A percentile compares a stretch with the other conserved stretches of the same genome.
Conservation (phyloP, 1,140 invertebrate species). For the Drosophila ercepeae region DNA sequence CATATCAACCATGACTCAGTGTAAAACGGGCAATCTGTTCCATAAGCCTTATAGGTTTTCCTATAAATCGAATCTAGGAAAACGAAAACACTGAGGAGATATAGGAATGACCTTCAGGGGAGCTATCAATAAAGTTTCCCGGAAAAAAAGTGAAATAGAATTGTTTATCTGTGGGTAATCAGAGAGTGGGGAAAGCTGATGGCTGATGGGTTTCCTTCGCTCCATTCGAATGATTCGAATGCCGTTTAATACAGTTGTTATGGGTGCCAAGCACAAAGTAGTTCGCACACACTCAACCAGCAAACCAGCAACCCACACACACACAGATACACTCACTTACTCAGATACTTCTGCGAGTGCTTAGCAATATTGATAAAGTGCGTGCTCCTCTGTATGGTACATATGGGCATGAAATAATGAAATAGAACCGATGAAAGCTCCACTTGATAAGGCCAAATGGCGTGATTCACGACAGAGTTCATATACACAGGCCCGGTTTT, state of each 20-base stretch:
- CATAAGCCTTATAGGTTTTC: background rate
- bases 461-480: conserved; percentile 68
- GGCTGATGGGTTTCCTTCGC: conserved; percentile 14
- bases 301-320: conserved; percentile 19
- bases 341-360: conserved; percentile 34
- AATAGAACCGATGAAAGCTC: conserved; percentile 57
- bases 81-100: background rate
- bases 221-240: conserved; percentile 40
- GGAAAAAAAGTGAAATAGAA: conserved; percentile 31
- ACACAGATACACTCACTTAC: conserved; percentile 45
- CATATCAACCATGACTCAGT: conserved; percentile 15
- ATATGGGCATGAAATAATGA: conserved; percentile 38
- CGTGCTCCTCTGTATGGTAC: conserved; percentile 34
- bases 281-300: background rate
- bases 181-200: conserved; percentile 16
- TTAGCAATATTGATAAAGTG: conserved; percentile 63
- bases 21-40: conserved; percentile 18
- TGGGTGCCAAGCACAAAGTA: conserved; percentile 52
- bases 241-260: conserved; percentile 65
- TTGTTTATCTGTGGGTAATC: conserved; percentile 20
- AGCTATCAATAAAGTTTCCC: conserved; percentile 21
- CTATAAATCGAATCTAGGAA: conserved; percentile 3
- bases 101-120: conserved; percentile 32
- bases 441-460: conserved; percentile 73
- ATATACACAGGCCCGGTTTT: conserved; percentile 6